Percentiles rank a stretch among this genome's conserved stretches.
These are phyloP conservation scores for Margaritifera margaritifera DNA, from an alignment of 2,888 invertebrate genomes.

Conservation along the genomic window DNA sequence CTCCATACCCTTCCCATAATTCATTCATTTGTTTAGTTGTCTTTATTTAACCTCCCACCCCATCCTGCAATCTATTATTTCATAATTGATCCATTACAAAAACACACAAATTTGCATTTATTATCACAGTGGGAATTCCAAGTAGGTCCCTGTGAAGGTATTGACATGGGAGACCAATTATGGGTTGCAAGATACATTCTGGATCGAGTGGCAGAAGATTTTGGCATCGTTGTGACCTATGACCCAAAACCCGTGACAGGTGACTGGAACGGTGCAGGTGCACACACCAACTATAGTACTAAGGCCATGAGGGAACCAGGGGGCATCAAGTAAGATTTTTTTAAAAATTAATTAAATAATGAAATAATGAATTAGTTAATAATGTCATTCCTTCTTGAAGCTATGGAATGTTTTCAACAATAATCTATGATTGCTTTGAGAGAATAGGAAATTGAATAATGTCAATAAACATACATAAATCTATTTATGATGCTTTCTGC, in stretches of 20 bases:
- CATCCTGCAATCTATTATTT: neutral
- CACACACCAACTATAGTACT: slow-evolving; percentile 97
- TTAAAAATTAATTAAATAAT: too few relatives aligned
- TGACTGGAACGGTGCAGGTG: slow-evolving; percentile 81
- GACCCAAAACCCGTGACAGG: slow-evolving; percentile 75
- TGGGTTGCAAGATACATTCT: slow-evolving; percentile 75
- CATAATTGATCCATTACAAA: neutral
- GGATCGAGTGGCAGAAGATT: slow-evolving; percentile 75
- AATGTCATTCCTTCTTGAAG: too few relatives aligned
- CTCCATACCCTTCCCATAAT: too few relatives aligned
- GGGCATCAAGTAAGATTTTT: slow-evolving; percentile 67
- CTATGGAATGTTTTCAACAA: too few relatives aligned
- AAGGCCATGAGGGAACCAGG: slow-evolving; percentile 85
- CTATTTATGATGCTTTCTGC: too few relatives aligned
- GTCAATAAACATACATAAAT: too few relatives aligned
- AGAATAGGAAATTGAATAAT: too few relatives aligned
- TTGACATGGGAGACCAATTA: slow-evolving; percentile 77
- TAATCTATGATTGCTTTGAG: too few relatives aligned
- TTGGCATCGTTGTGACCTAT: slow-evolving; percentile 74
- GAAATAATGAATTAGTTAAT: too few relatives aligned
- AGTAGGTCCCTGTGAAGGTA: slow-evolving; percentile 92
- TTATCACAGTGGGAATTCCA: slow-evolving; percentile 77
- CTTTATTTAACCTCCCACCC: too few relatives aligned
- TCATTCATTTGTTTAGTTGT: too few relatives aligned
- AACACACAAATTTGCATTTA: neutral